phyloP scores from a whole-genome alignment of 1,140 invertebrate species.

The Drosophila equinoxialis region DNA sequence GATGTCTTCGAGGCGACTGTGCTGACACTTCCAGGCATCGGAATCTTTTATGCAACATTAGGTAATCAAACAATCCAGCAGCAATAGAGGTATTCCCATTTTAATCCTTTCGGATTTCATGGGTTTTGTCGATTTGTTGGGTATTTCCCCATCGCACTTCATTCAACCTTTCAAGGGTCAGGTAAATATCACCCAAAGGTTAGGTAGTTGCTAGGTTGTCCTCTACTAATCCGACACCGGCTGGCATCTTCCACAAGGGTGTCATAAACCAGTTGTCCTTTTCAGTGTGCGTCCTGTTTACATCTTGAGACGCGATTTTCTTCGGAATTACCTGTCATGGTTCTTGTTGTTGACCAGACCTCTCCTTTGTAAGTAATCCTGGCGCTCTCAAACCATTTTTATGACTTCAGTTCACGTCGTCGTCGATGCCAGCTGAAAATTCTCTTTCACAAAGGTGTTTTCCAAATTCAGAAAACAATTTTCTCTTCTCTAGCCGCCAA shows the following conservation, averaged over 20 bases:
- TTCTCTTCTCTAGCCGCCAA: constrained; percentile 26
- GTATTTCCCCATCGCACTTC: constrained; percentile 71
- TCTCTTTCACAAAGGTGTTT: constrained; percentile 36
- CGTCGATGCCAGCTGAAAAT: constrained; percentile 63
- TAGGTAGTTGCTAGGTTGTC: constrained; percentile 10
- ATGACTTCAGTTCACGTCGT: constrained; percentile 59
- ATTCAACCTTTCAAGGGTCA: constrained; percentile 52
- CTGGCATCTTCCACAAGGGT: constrained; percentile 47
- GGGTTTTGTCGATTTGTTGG: constrained; percentile 20
- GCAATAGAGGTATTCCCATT: constrained; percentile 50
- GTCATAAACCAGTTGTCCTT: constrained; percentile 77
- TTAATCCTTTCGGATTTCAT: constrained; percentile 28
- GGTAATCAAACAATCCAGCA: constrained; percentile 46
- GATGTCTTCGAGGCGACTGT: constrained; percentile 60
- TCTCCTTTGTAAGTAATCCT: constrained; percentile 50
- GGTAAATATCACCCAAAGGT: constrained; percentile 22
- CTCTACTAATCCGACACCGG: constrained; percentile 65
- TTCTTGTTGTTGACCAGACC: constrained; percentile 68
- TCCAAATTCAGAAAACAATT: constrained; percentile 42
- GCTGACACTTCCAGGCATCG: constrained; percentile 44
- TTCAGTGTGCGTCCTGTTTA: constrained; percentile 27
- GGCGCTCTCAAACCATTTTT: constrained; percentile 66
- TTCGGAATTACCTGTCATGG: constrained; percentile 49
- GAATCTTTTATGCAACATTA: constrained; percentile 72
- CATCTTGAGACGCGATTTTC: constrained; percentile 49